Evolutionary conservation across 2,113 vertebrate genomes (phyloP), one percentile per base, ranked within the genome.

Genomic region (Anhinga anhinga): DNA sequence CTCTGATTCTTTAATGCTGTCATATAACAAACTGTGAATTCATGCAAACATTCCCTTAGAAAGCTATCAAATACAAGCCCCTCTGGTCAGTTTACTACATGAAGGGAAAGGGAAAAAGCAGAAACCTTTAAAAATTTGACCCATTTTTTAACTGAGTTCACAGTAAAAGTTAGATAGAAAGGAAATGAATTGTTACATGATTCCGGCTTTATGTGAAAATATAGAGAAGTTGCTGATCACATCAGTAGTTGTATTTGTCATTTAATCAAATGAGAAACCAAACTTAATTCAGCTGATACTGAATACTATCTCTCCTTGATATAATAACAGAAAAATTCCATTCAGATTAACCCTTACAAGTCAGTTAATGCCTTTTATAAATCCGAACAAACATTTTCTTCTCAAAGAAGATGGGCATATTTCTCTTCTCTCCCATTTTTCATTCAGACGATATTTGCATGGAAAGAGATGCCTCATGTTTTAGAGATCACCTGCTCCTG

Each of bases 401-500:
- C 38, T 81, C 18, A 22, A 42, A 62, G 15, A 59, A 45, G 40
- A 76, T 7, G 44, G 12, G 17, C 26, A 29, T 1, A 3, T 67
- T 92, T 70, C 10, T 47, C 34, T 53, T 25, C 34, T 86, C 21
- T 42, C 18, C 13, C 18, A 29, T 82, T 91, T 94, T 88, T 93
- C n/a, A 47, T 72, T 38, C 2, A 5, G 36, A 76, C 1, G 2
- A 90, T 55, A 67, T 90, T 95, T 95, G 67, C 30, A 74, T 67
- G 86, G 59, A 27, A 79, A 93, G 34, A 79, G 15, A 38, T 3
- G 8, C 45, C 40, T 91, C 42, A 1, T 87, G 86, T 88, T 98
- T 94, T 94, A 96, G 93, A 96, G 97, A 94, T 83, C 95, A 97
- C 66, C 80, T 47, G 20, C 65, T 94, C 94, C 88, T 44, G 77